Percentiles rank a stretch among this genome's conserved stretches.
Conservation (phyloP, 2,113 vertebrate genomes). For the Antechinus stuartii region DNA sequence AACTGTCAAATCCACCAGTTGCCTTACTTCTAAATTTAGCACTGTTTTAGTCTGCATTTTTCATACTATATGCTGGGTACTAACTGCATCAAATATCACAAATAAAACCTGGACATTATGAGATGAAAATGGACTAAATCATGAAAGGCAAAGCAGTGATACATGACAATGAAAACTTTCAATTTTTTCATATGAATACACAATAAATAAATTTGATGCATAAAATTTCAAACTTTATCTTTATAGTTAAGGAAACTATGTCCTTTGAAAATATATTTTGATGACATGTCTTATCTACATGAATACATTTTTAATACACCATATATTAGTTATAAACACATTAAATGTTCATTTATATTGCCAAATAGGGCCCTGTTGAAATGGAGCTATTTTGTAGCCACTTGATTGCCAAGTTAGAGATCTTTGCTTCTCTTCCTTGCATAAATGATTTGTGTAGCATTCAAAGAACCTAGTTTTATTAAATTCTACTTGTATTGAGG, state of each 20-base stretch:
- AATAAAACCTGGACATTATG: slow-evolving; percentile 57
- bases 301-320: not conserved
- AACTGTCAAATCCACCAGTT: slow-evolving; percentile 82
- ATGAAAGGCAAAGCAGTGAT: slow-evolving; percentile 40
- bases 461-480: no score
- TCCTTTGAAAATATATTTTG: not conserved
- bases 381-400: no score
- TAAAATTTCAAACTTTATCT: not conserved
- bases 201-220: not conserved
- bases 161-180: slow-evolving; percentile 7
- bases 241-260: not conserved
- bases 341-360: not conserved
- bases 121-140: slow-evolving; percentile 65
- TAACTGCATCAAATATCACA: slow-evolving; percentile 52
- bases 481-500: no score
- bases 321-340: not conserved
- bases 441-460: no score
- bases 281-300: not conserved
- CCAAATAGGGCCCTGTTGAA: not conserved
- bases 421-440: no score
- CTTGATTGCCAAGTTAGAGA: no score
- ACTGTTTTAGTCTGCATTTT: slow-evolving; percentile 58
- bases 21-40: slow-evolving; percentile 67
- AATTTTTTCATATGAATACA: not conserved
- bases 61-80: slow-evolving; percentile 69